Conservation (phyloP, 2,797 vertebrate genomes). For the Distichodus sexfasciatus region DNA sequence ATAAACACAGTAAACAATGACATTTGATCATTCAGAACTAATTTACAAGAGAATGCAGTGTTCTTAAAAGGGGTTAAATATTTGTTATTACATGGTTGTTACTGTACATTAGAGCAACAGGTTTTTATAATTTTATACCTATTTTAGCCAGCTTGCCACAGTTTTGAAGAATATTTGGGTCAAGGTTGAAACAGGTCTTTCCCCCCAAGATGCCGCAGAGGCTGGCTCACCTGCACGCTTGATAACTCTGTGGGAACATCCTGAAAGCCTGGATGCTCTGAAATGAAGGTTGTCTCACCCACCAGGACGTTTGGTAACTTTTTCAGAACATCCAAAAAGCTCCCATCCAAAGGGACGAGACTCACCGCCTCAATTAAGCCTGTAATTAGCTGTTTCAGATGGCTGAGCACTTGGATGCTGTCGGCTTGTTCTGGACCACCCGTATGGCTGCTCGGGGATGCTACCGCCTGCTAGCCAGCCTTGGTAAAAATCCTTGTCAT, state of each 20-base stretch:
- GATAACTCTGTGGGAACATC: too few species aligned
- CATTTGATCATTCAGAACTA: too few species aligned
- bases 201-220: too few species aligned
- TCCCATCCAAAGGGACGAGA: background rate
- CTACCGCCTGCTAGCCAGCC: background rate
- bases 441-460: background rate
- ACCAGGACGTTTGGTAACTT: background rate
- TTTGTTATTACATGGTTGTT: too few species aligned
- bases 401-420: slow-evolving; percentile 8
- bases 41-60: too few species aligned
- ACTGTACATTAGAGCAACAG: too few species aligned
- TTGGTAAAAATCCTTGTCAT: background rate
- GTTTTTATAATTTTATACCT: background rate
- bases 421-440: background rate
- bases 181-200: background rate
- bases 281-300: slow-evolving; percentile 8
- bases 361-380: background rate
- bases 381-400: slow-evolving; percentile 28
- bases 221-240: too few species aligned
- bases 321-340: background rate
- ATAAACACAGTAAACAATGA: too few species aligned
- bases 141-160: background rate
- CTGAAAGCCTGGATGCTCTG: background rate
- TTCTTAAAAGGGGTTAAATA: too few species aligned
- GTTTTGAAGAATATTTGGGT: background rate